A percentile compares a stretch with the other conserved stretches of the same genome.
These are phyloP conservation scores for Drosophila malerkotliana DNA, from an alignment of 1,140 invertebrate species.

Conservation along the genomic window DNA sequence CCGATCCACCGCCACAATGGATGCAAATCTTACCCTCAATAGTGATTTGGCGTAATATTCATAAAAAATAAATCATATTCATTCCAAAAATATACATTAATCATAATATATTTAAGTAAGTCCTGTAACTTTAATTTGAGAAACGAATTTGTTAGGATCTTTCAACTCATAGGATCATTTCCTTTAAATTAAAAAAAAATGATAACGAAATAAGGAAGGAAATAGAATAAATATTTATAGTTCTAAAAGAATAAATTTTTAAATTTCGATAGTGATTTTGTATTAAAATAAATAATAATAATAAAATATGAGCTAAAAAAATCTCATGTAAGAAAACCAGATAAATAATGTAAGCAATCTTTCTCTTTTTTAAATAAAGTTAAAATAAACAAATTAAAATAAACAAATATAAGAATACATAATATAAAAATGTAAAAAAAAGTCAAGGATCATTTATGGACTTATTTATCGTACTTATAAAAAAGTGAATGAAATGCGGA, in stretches of 20 bases:
- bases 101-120: too few species aligned
- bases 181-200: not conserved
- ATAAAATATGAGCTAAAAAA: too few species aligned
- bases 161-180: too few species aligned
- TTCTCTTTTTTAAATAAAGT: not conserved
- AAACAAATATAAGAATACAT: not conserved
- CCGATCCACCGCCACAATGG: constrained; percentile 70
- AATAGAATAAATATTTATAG: too few species aligned
- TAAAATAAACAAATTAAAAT: too few species aligned
- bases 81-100: too few species aligned
- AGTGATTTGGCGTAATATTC: constrained; percentile 13
- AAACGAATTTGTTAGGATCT: too few species aligned
- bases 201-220: too few species aligned
- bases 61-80: not conserved
- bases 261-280: too few species aligned
- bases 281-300: too few species aligned
- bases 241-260: too few species aligned
- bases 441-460: not conserved
- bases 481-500: constrained; percentile 11
- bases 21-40: constrained; percentile 55
- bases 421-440: not conserved
- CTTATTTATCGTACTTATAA: not conserved
- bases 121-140: too few species aligned
- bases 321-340: not conserved
- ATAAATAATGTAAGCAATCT: not conserved